A percentile compares a stretch with the other conserved stretches of the same genome.
These are phyloP conservation scores for Loris lydekkerianus DNA, from an alignment of 2,797 vertebrate genomes.

Conservation along the genomic window DNA sequence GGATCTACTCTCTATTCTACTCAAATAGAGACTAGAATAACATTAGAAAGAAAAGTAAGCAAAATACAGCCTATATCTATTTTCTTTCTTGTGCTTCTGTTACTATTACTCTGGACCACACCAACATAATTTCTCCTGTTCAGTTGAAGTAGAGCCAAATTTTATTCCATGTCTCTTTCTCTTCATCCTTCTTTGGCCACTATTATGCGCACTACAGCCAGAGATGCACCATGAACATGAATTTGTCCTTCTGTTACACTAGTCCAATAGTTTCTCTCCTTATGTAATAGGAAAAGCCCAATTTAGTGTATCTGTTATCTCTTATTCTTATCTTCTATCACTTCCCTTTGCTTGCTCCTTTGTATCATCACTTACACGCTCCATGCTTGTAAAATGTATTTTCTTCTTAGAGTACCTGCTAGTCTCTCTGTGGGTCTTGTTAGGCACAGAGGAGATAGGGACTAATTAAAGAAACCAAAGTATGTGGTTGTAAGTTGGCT, in stretches of 20 bases:
- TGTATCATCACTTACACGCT: background rate
- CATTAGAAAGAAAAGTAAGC: background rate
- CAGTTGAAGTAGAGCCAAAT: background rate
- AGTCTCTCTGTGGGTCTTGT: background rate
- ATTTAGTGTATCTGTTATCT: background rate
- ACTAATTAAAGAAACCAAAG: background rate
- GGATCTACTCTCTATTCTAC: too few species aligned
- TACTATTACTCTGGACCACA: background rate
- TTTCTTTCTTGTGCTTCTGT: background rate
- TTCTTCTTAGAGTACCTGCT: background rate
- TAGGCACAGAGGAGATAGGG: background rate
- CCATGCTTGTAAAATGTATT: background rate
- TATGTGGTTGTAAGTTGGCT: background rate
- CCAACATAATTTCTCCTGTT: background rate
- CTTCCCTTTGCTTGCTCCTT: background rate
- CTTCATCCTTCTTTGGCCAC: background rate
- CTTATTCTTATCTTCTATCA: background rate
- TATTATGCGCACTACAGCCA: background rate
- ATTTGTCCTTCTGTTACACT: background rate
- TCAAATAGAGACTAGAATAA: too few species aligned
- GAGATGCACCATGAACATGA: background rate
- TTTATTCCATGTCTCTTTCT: background rate
- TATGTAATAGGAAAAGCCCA: background rate
- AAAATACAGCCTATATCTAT: background rate
- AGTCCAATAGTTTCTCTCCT: background rate